Evolutionary conservation across 2,113 vertebrate genomes (phyloP), one percentile per base, ranked within the genome.

Genomic region (Uria aalge): DNA sequence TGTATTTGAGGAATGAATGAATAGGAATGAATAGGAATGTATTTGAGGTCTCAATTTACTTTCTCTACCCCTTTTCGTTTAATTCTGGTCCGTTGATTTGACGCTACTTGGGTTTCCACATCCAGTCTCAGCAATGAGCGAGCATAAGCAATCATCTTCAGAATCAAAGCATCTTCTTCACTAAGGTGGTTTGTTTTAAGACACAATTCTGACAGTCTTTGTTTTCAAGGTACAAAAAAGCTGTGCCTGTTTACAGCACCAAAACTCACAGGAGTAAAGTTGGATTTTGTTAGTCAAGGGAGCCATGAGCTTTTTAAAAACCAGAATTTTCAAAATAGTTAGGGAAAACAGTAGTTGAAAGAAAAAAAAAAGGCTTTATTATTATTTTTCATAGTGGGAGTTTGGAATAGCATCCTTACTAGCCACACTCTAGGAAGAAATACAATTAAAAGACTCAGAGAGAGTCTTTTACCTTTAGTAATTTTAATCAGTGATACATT

Each of bases 401-500:
- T 94, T 97, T 78, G 95, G 92, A 97, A 97, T 96, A 94, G 77
- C 74, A 80, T 81, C 64, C 63, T 84, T 68, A 74, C 85, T 73
- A 94, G 90, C 84, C 34, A 84, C 82, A 90, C 92, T 96, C 96
- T 97, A 73, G 95, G 95, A 98, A 97, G 91, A 96, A 97, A 96
- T 92, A 97, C 96, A 98, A 97, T 97, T 97, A 98, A 98, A 96
- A 91, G 34, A 77, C 95, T 97, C 80, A 80, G 92, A 98, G 97
- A 97, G 87, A 80, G 81, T 97, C 94, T 98, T 97, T 96, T 97
- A 98, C 96, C 96, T 97, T 97, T 97, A 88, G 97, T 97, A 97
- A 98, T 96, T 98, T 90, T 97, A 96, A 98, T 97, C 97, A 96
- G 94, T 94, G 92, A 97, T 97, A 95, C 32, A 63, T 98, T 98